These are phyloP conservation scores for Steatocranus sp. DNA, from an alignment of 2,797 vertebrate genomes.

Conservation along the genomic window DNA sequence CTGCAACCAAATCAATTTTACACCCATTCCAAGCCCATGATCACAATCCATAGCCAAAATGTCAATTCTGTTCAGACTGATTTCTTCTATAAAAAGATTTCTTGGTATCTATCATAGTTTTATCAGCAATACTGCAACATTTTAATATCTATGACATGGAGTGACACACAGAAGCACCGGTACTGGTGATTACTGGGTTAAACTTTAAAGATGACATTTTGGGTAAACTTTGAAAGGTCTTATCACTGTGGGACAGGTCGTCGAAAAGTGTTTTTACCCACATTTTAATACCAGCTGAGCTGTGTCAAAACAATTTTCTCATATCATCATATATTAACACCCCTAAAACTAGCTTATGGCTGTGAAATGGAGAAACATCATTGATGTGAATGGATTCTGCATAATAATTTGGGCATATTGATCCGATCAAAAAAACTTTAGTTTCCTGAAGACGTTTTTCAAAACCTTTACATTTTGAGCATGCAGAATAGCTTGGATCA, in stretches of 20 bases:
- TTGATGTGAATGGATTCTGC: background rate
- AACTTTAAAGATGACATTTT: background rate
- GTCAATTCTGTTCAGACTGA: background rate
- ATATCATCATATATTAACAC: background rate
- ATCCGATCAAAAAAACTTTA: background rate
- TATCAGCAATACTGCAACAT: background rate
- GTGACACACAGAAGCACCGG: background rate
- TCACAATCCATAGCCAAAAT: background rate
- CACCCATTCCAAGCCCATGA: background rate
- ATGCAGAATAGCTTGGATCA: background rate
- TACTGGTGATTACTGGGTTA: background rate
- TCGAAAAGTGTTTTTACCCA: background rate
- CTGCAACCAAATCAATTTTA: background rate
- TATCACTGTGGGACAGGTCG: background rate
- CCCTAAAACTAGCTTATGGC: background rate
- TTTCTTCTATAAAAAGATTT: background rate
- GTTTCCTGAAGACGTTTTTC: background rate
- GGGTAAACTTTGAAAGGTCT: background rate
- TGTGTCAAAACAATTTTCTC: background rate
- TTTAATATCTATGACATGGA: background rate
- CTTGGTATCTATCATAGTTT: background rate
- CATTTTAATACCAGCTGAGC: background rate
- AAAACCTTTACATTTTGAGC: background rate
- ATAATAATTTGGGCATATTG: background rate
- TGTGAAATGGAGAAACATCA: background rate